Conservation (phyloP, 2,888 invertebrate genomes). For the Conus canariensis region DNA sequence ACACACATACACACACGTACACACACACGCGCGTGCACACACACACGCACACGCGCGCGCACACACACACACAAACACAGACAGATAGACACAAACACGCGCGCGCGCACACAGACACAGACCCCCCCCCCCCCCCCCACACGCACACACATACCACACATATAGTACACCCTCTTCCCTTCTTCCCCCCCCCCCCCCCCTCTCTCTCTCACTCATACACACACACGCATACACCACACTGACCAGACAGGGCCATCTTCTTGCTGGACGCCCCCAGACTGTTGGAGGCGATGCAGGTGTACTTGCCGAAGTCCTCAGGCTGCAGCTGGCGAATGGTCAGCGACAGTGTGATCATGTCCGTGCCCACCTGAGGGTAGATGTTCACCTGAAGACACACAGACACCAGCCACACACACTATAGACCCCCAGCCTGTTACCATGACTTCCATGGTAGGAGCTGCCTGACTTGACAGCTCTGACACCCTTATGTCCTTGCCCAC, state of each 20-base stretch:
- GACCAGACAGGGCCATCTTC: slow-evolving; percentile 61
- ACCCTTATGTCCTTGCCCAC: slow-evolving; percentile 13
- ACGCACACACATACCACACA: not conserved
- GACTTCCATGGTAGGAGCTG: no score
- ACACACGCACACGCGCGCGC: slow-evolving; percentile 42
- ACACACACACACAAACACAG: slow-evolving; percentile 54
- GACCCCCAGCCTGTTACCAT: no score
- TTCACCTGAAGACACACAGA: slow-evolving; percentile 46
- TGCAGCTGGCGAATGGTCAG: slow-evolving; percentile 61
- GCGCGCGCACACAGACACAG: slow-evolving; percentile 35
- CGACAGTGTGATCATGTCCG: slow-evolving; percentile 53
- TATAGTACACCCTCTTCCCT: no score
- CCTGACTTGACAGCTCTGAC: no score
- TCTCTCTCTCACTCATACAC: not conserved
- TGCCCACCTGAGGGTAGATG: slow-evolving; percentile 48
- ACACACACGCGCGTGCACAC: not conserved
- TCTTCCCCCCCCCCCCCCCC: no score
- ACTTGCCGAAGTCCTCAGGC: slow-evolving; percentile 60
- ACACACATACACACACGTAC: slow-evolving; percentile 15
- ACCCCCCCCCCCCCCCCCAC: not conserved
- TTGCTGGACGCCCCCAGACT: slow-evolving; percentile 57
- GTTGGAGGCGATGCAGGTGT: slow-evolving; percentile 63
- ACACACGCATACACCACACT: slow-evolving; percentile 40
- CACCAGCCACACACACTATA: not conserved
- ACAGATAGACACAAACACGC: slow-evolving; percentile 51